A percentile compares a stretch with the other conserved stretches of the same genome.
Conservation (phyloP, 1,140 invertebrate species). For the Akabosia matsudoensis region DNA sequence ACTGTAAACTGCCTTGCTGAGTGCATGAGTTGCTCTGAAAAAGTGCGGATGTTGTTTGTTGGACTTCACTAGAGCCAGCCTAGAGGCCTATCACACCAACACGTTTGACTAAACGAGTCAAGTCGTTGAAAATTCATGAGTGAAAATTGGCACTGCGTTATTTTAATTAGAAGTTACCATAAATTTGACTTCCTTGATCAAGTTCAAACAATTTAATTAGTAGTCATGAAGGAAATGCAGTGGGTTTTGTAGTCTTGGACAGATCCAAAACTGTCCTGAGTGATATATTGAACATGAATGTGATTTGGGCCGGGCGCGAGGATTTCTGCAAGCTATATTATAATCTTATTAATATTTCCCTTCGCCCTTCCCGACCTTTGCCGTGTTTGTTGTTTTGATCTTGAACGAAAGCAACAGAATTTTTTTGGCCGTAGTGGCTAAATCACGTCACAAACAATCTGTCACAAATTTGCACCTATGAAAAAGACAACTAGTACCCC, state of each 20-base stretch:
- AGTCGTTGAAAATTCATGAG: neutral
- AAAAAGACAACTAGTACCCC: neutral
- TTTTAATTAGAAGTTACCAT: neutral
- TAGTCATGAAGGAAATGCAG: neutral
- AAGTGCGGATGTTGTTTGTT: too few relatives aligned
- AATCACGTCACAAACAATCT: neutral
- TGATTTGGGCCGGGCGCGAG: neutral
- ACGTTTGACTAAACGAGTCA: neutral
- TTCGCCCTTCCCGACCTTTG: neutral
- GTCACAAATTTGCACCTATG: too few relatives aligned
- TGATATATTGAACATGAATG: neutral
- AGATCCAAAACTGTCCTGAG: neutral
- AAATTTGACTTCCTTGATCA: neutral
- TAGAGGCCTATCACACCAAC: too few relatives aligned
- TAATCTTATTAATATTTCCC: neutral
- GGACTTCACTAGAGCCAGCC: too few relatives aligned
- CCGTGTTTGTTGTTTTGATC: neutral
- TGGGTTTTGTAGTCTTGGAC: neutral
- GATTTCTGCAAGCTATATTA: neutral
- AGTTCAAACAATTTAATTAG: neutral
- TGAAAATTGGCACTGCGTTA: neutral
- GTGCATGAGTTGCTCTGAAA: too few relatives aligned
- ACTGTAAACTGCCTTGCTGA: too few relatives aligned
- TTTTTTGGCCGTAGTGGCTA: neutral
- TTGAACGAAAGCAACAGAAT: neutral